These are phyloP conservation scores for Xyrichtys novacula DNA, from an alignment of 2,797 vertebrate species.

Conservation along the genomic window DNA sequence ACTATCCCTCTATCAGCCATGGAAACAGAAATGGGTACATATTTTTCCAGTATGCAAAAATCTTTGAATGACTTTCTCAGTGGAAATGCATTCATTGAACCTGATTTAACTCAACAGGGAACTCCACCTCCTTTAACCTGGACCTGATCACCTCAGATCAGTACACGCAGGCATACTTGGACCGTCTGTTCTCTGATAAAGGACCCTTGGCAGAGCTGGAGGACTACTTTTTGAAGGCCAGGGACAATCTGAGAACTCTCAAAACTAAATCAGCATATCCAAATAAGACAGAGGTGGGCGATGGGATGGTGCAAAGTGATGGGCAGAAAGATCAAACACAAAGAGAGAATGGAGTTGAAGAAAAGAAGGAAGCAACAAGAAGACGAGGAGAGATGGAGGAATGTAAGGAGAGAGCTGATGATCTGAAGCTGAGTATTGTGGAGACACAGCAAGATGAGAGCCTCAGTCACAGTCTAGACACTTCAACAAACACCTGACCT, in stretches of 20 bases:
- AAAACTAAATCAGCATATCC: conserved; percentile 9
- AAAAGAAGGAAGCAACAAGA: background rate
- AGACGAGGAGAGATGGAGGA: conserved; percentile 16
- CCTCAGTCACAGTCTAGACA: background rate
- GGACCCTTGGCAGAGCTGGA: conserved; percentile 70
- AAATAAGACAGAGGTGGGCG: conserved; percentile 6
- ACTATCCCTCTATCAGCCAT: conserved; percentile 58
- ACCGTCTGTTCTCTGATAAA: conserved; percentile 68
- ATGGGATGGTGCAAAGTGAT: background rate
- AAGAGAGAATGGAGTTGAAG: background rate
- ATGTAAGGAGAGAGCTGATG: conserved; percentile 11
- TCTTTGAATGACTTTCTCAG: background rate
- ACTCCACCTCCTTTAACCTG: conserved; percentile 46
- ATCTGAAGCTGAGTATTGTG: conserved; percentile 60
- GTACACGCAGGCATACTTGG: conserved; percentile 73
- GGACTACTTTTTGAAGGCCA: conserved; percentile 62
- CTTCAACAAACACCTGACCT: background rate
- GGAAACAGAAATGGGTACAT: conserved; percentile 60
- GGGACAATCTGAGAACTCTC: conserved; percentile 44
- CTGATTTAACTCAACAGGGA: conserved; percentile 53
- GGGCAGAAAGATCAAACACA: background rate
- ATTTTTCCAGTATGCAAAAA: background rate
- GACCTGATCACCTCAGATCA: conserved; percentile 75
- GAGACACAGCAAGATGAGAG: conserved; percentile 59
- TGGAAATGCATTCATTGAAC: conserved; percentile 17